Conservation (phyloP, 2,888 invertebrate species). For the Palloptera scutellata region DNA sequence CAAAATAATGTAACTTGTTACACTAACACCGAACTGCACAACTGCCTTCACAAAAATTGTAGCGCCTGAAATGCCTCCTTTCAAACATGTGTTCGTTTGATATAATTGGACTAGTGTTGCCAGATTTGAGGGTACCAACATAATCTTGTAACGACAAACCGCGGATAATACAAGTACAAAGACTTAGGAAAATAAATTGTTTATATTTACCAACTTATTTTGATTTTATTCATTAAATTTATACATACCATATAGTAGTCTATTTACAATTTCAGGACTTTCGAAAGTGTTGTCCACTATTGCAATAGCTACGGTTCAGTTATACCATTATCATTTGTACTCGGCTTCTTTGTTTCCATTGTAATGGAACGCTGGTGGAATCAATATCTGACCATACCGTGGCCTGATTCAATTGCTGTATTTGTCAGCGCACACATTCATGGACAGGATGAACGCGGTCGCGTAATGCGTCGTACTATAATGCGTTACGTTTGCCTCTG, state of each 20-base stretch:
- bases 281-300: constrained; percentile 81
- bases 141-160: too few species aligned
- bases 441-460: constrained; percentile 83
- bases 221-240: neutral
- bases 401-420: constrained; percentile 84
- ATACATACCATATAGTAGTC: constrained; percentile 66
- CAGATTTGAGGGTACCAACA: too few species aligned
- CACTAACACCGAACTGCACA: too few species aligned
- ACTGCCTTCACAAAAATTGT: too few species aligned
- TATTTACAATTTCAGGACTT: constrained; percentile 67
- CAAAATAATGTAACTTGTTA: too few species aligned
- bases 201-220: too few species aligned
- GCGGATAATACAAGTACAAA: too few species aligned
- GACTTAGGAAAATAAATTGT: too few species aligned
- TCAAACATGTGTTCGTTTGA: too few species aligned
- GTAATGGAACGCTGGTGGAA: constrained; percentile 93
- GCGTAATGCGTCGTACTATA: constrained; percentile 81
- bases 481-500: constrained; percentile 84
- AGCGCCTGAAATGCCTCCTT: too few species aligned
- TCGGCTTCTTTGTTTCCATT: constrained; percentile 91
- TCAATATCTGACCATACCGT: constrained; percentile 82
- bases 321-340: constrained; percentile 89
- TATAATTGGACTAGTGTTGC: too few species aligned
- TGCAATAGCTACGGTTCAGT: constrained; percentile 82
- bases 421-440: constrained; percentile 82